Evolutionary conservation across 2,888 invertebrate genomes (phyloP).

Genomic region (Anthophora plumipes): DNA sequence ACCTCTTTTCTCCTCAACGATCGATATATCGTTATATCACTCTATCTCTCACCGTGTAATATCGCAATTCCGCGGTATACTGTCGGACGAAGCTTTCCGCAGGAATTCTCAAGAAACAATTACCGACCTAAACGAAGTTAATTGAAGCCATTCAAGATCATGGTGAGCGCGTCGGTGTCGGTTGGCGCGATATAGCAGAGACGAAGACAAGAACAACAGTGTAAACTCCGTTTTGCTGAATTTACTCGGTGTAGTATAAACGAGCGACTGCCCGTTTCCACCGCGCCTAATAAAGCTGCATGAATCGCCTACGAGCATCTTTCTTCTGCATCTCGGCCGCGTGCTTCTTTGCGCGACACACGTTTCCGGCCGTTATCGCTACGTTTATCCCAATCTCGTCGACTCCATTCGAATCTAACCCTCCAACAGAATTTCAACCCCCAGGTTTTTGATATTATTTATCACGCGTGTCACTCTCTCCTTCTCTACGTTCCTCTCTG

Average conservation of each 20-base stretch:
- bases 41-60: not conserved
- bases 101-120: slow-evolving; percentile 83
- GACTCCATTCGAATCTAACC: slow-evolving; percentile 11
- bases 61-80: slow-evolving; percentile 45
- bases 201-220: slow-evolving; percentile 47
- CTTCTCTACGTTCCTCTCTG: not conserved
- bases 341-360: slow-evolving; percentile 67
- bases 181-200: slow-evolving; percentile 66
- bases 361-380: slow-evolving; percentile 80
- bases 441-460: not conserved
- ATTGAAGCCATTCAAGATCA: slow-evolving; percentile 84
- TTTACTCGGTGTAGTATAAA: slow-evolving; percentile 70
- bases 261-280: slow-evolving; percentile 61
- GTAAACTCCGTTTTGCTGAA: slow-evolving; percentile 66
- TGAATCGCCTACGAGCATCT: slow-evolving; percentile 61
- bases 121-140: slow-evolving; percentile 81
- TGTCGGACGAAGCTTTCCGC: slow-evolving; percentile 63
- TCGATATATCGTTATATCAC: not conserved
- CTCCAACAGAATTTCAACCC: slow-evolving; percentile 7
- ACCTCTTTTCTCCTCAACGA: no score
- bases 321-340: slow-evolving; percentile 53
- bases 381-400: slow-evolving; percentile 43
- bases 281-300: slow-evolving; percentile 65
- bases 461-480: slow-evolving; percentile 22
- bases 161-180: slow-evolving; percentile 74